These are phyloP conservation scores for Oegoconia quadripuncta DNA, from an alignment of 2,888 invertebrate genomes.

Conservation along the genomic window DNA sequence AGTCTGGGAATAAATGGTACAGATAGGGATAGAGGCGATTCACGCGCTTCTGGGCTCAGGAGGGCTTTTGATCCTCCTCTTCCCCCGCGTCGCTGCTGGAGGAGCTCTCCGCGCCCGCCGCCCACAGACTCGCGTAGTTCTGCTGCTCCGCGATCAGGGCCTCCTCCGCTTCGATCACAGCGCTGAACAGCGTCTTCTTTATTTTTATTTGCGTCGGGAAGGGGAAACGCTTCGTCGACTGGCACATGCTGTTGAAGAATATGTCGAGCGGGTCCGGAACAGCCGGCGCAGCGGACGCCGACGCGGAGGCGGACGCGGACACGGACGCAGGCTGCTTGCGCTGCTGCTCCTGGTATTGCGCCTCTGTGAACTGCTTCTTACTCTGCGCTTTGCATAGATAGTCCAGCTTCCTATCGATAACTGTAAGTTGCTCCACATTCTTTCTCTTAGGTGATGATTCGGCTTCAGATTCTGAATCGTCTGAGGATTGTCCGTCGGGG, in stretches of 20 bases:
- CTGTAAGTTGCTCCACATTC: constrained; percentile 37
- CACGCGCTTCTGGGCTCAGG: constrained; percentile 32
- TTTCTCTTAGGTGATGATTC: constrained; percentile 40
- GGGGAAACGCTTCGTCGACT: constrained; percentile 64
- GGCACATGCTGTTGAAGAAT: constrained; percentile 72
- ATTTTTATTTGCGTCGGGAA: constrained; percentile 63
- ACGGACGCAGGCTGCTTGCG: constrained; percentile 15
- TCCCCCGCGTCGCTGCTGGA: constrained; percentile 38
- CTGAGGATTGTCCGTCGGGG: constrained; percentile 31
- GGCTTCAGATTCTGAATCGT: constrained; percentile 33
- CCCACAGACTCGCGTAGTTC: constrained; percentile 64
- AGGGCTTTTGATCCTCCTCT: constrained; percentile 31
- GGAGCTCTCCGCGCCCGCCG: constrained; percentile 42
- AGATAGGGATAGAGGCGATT: too few species aligned
- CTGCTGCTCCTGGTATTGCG: constrained; percentile 22
- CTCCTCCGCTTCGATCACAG: constrained; percentile 65
- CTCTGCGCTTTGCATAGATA: constrained; percentile 45
- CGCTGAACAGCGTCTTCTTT: constrained; percentile 58
- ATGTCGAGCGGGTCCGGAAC: constrained; percentile 59
- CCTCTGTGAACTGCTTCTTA: constrained; percentile 32
- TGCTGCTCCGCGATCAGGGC: constrained; percentile 62
- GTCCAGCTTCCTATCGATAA: constrained; percentile 54
- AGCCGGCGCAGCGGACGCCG: constrained; percentile 17
- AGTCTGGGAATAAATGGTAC: constrained; percentile 25
- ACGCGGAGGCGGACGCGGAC: constrained; percentile 12